phyloP scores from a whole-genome alignment of 1,140 invertebrate species.

The Papilio polyxenes region DNA sequence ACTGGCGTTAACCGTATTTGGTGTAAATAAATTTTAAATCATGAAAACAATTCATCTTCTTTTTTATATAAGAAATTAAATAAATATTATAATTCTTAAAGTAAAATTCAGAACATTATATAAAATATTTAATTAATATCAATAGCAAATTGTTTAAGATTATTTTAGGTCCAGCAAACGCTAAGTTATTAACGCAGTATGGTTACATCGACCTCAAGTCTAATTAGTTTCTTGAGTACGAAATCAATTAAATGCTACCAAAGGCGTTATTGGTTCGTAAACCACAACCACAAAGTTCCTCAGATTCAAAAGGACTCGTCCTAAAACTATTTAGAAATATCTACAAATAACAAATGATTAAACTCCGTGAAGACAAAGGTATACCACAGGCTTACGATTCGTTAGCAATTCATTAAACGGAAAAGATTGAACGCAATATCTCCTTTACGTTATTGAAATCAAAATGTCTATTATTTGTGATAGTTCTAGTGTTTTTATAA shows the following conservation, averaged over 20 bases:
- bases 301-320: conserved; percentile 61
- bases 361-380: conserved; percentile 28
- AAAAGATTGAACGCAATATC: background rate
- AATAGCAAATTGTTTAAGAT: conserved; percentile 54
- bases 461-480: background rate
- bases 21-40: no score
- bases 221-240: conserved; percentile 77
- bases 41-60: no score
- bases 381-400: conserved; percentile 29
- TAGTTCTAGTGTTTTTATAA: background rate
- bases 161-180: conserved; percentile 58
- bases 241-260: conserved; percentile 78
- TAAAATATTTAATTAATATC: conserved; percentile 40
- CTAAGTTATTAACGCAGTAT: conserved; percentile 73
- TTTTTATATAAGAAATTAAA: no score
- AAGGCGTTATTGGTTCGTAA: conserved; percentile 53
- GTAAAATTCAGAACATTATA: background rate
- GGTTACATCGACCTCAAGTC: conserved; percentile 75
- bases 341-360: conserved; percentile 52
- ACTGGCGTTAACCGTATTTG: no score
- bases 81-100: no score
- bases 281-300: conserved; percentile 66
- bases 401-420: conserved; percentile 38
- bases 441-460: conserved; percentile 28
- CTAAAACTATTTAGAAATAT: conserved; percentile 44